Conservation (phyloP, 2,113 vertebrate genomes). For the Phasianus colchicus region DNA sequence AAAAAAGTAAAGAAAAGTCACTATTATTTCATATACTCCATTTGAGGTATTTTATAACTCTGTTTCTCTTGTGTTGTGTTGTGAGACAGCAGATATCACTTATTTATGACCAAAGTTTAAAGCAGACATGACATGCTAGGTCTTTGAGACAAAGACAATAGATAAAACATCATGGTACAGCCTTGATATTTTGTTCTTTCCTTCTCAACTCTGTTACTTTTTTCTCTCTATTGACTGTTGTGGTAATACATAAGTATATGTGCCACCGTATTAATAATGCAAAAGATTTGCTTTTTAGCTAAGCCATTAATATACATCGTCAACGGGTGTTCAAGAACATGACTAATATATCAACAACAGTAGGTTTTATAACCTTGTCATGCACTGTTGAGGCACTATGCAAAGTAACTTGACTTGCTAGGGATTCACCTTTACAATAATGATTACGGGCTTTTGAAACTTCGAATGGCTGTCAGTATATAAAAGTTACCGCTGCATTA, state of each 20-base stretch:
- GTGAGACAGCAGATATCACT: not conserved
- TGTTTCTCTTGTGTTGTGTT: not conserved
- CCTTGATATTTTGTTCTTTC: not conserved
- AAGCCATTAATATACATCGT: not conserved
- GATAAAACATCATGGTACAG: not conserved
- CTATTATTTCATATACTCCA: not conserved
- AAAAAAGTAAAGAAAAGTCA: not conserved
- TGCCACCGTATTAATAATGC: not conserved
- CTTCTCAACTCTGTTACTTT: not conserved
- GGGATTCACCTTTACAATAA: not conserved
- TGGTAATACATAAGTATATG: not conserved
- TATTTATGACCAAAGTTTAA: not conserved
- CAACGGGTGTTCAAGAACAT: not conserved
- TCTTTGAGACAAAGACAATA: not conserved
- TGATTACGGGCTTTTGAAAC: slow-evolving; percentile 6
- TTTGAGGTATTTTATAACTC: not conserved
- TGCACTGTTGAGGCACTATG: not conserved
- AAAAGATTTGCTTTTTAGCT: slow-evolving; percentile 5
- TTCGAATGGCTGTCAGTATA: not conserved
- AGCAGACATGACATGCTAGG: not conserved
- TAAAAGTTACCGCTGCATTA: not conserved
- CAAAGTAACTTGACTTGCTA: not conserved
- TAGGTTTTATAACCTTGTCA: not conserved
- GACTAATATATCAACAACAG: slow-evolving; percentile 1
- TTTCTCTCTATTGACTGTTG: not conserved